Evolutionary conservation across 2,113 vertebrate species (phyloP).

Genomic region (cattle (Bos taurus)): DNA sequence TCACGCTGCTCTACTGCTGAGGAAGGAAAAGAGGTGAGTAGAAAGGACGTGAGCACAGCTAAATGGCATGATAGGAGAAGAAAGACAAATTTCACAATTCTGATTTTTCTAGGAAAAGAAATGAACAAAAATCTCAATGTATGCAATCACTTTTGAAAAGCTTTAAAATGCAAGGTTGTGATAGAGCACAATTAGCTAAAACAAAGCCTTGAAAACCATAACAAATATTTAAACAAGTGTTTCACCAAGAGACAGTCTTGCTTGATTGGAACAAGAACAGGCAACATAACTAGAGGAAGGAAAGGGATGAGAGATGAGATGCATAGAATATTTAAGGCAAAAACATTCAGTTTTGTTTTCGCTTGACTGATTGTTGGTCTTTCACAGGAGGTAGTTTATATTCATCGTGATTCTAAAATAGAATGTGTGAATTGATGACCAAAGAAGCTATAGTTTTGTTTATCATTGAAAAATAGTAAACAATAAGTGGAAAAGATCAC

Average conservation of each 20-base stretch:
- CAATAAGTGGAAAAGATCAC: background rate
- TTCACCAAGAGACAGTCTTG: background rate
- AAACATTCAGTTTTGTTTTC: background rate
- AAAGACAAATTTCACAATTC: background rate
- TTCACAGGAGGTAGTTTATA: background rate
- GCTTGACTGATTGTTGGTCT: background rate
- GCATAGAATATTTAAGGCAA: background rate
- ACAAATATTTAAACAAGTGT: background rate
- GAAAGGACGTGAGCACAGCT: background rate
- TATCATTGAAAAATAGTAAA: background rate
- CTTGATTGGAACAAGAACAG: background rate
- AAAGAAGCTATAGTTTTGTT: background rate
- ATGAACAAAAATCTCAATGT: background rate
- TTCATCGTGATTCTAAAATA: background rate
- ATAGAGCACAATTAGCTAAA: constrained; percentile 16
- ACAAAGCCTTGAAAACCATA: constrained; percentile 21
- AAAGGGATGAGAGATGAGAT: background rate
- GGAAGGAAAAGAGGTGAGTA: background rate
- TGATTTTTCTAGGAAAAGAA: background rate
- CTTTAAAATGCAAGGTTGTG: background rate
- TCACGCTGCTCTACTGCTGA: background rate
- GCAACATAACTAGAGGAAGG: background rate
- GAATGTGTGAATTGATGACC: background rate
- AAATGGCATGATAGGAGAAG: background rate
- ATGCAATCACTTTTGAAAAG: background rate